These are phyloP conservation scores for Eolophus roseicapilla DNA, from an alignment of 2,113 vertebrate genomes.

Conservation along the genomic window DNA sequence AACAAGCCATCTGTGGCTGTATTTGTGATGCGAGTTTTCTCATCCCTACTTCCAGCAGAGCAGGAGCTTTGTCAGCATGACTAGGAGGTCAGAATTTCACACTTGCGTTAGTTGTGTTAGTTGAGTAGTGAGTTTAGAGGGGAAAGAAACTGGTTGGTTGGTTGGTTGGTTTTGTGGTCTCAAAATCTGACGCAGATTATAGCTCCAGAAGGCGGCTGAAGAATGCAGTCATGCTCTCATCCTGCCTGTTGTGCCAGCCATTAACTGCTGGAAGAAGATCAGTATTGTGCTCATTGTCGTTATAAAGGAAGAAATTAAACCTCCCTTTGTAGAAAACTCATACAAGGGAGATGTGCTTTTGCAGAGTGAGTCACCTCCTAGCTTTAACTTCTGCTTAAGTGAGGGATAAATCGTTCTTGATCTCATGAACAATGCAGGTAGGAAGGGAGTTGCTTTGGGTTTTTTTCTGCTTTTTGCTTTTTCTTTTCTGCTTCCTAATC, in stretches of 20 bases:
- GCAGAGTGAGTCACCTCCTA: conserved; percentile 56
- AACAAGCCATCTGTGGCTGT: not conserved
- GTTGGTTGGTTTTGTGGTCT: not conserved
- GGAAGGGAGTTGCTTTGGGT: not conserved
- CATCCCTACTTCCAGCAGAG: not conserved
- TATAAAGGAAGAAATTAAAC: conserved; percentile 41
- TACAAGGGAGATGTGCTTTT: conserved; percentile 37
- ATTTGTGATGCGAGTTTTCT: not conserved
- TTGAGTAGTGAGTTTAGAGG: not conserved
- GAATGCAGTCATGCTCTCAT: not conserved
- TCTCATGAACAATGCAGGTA: conserved; percentile 43
- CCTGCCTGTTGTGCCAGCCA: conserved; percentile 18
- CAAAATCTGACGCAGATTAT: not conserved
- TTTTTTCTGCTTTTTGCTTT: not conserved
- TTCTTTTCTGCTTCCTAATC: not conserved
- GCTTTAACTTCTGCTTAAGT: conserved; percentile 16
- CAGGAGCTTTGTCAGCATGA: not conserved
- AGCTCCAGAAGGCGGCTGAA: conserved; percentile 1
- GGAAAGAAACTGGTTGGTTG: not conserved
- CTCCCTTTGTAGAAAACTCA: conserved; percentile 28
- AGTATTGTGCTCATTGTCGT: conserved; percentile 13
- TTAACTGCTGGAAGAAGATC: conserved; percentile 37
- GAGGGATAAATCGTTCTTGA: conserved; percentile 22
- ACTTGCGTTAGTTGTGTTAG: not conserved
- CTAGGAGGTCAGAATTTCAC: not conserved